Evolutionary conservation across 1,140 invertebrate genomes (phyloP).

Genomic region (Dendrolimus kikuchii): DNA sequence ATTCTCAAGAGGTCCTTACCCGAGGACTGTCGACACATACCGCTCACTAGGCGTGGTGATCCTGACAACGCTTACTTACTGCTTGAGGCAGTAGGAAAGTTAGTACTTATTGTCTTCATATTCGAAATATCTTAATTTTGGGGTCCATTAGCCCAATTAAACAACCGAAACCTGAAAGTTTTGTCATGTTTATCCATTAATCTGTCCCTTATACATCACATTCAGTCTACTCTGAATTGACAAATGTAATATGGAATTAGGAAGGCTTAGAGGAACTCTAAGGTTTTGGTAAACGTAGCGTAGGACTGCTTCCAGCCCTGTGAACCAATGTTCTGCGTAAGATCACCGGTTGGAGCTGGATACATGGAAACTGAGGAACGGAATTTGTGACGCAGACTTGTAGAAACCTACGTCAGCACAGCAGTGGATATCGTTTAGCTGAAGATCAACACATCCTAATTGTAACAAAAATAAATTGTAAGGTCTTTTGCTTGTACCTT

Average conservation of each 20-base stretch:
- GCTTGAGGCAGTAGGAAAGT: slow-evolving; percentile 75
- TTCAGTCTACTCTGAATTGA: too few relatives aligned
- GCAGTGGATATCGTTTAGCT: too few relatives aligned
- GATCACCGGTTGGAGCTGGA: too few relatives aligned
- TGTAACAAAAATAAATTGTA: background rate
- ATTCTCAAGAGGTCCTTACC: slow-evolving; percentile 75
- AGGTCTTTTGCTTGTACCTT: background rate
- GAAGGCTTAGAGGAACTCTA: too few relatives aligned
- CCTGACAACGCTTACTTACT: slow-evolving; percentile 76
- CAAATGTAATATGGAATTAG: too few relatives aligned
- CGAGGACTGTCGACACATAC: slow-evolving; percentile 73
- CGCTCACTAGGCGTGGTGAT: slow-evolving; percentile 79
- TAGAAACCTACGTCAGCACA: too few relatives aligned
- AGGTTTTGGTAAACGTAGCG: background rate
- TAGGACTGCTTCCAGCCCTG: background rate
- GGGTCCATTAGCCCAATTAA: background rate
- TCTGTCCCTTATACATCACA: too few relatives aligned
- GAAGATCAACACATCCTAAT: background rate
- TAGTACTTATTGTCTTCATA: slow-evolving; percentile 11
- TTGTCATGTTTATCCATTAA: too few relatives aligned
- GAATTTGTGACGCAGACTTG: too few relatives aligned
- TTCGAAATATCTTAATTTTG: background rate
- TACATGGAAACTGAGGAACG: too few relatives aligned
- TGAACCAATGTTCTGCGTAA: background rate
- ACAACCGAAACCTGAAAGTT: background rate